These are phyloP conservation scores for Rhagophthalmus giganteus DNA, from an alignment of 2,888 invertebrate species.

Conservation along the genomic window DNA sequence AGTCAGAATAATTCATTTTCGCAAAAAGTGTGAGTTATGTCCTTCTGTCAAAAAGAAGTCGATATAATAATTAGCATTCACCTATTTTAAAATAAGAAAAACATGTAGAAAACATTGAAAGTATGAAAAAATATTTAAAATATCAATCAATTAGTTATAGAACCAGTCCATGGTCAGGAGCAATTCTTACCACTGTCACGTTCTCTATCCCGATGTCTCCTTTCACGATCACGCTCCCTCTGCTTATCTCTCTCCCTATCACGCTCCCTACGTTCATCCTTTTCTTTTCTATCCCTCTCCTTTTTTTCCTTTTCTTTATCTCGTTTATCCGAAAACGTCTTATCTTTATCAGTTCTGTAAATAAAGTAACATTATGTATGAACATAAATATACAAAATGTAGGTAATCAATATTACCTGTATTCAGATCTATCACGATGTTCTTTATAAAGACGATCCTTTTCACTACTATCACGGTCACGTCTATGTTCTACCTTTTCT, in stretches of 20 bases:
- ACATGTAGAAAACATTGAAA: too few species aligned
- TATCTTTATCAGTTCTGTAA: constrained; percentile 35
- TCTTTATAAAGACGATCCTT: constrained; percentile 20
- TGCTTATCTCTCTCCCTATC: constrained; percentile 41
- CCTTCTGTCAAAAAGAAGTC: too few species aligned
- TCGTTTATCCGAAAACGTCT: constrained; percentile 27
- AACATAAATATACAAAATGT: neutral
- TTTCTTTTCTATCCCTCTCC: constrained; percentile 38
- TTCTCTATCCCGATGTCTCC: constrained; percentile 46
- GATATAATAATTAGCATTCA: too few species aligned
- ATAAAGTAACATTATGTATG: neutral
- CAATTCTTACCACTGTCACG: constrained; percentile 44
- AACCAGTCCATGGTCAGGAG: too few species aligned
- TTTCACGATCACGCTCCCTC: constrained; percentile 37
- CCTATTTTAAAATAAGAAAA: too few species aligned
- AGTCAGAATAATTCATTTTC: too few species aligned
- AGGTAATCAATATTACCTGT: constrained; percentile 9
- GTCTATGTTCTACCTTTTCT: constrained; percentile 31
- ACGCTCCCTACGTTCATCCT: constrained; percentile 39
- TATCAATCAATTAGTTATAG: too few species aligned
- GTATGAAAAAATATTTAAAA: too few species aligned
- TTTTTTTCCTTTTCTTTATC: constrained; percentile 29
- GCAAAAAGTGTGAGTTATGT: too few species aligned
- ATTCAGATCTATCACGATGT: constrained; percentile 24
- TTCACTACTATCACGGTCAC: constrained; percentile 23